These are phyloP conservation scores for Avahi laniger DNA, from an alignment of 2,797 vertebrate genomes.

Conservation along the genomic window DNA sequence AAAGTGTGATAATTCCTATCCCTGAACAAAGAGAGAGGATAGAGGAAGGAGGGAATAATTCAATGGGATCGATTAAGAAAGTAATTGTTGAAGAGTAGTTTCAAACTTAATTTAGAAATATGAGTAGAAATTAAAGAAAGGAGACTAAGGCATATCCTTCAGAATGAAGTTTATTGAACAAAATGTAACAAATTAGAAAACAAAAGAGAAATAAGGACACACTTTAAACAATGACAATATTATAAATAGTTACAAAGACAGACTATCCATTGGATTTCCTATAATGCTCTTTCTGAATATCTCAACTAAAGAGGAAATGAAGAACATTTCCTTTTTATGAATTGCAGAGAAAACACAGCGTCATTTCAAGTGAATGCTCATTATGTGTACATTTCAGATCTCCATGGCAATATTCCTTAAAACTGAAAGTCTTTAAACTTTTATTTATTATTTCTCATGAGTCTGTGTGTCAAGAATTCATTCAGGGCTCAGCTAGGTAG, in stretches of 20 bases:
- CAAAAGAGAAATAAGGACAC: not conserved
- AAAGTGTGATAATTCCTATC: not conserved
- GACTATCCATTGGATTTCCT: not conserved
- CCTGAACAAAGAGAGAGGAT: not conserved
- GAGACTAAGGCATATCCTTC: not conserved
- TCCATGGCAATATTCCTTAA: not conserved
- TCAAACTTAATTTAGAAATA: not conserved
- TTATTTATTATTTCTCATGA: not conserved
- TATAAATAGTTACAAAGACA: not conserved
- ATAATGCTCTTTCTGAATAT: no score
- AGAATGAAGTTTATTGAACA: not conserved
- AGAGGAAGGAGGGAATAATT: not conserved
- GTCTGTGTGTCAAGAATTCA: not conserved
- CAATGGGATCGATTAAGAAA: not conserved
- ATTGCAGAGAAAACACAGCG: not conserved
- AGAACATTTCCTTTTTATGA: not conserved
- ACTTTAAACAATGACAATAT: not conserved
- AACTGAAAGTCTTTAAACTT: not conserved
- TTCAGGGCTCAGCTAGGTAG: not conserved
- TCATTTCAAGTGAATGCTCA: not conserved
- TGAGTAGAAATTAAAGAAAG: not conserved
- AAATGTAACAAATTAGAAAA: not conserved
- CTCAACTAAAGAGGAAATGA: not conserved
- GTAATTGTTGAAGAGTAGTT: not conserved
- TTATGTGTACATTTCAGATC: not conserved